Conservation (phyloP, 2,113 vertebrate genomes). For the Thamnophis sirtalis region DNA sequence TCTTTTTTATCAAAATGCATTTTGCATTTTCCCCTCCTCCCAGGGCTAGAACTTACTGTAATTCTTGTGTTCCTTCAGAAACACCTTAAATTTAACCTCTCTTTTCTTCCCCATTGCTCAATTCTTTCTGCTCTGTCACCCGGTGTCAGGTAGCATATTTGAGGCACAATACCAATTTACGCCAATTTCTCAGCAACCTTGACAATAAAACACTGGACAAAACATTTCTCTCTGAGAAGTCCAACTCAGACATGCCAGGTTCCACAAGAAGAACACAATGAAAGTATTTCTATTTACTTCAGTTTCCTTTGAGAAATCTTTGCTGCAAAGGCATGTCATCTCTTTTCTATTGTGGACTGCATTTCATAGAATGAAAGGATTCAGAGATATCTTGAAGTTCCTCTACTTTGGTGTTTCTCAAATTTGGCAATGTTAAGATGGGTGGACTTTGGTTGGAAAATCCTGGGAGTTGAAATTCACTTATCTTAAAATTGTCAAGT, state of each 20-base stretch:
- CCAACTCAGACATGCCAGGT: fast-evolving
- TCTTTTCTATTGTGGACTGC: neutral
- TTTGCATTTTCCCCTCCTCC: constrained; percentile 6
- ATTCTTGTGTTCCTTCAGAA: neutral
- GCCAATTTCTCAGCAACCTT: neutral
- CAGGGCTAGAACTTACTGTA: neutral
- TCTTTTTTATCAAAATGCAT: constrained; percentile 35
- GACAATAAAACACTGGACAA: fast-evolving
- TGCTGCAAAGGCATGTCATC: neutral
- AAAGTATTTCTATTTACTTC: neutral
- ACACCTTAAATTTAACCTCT: neutral
- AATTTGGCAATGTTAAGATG: neutral
- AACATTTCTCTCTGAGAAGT: fast-evolving
- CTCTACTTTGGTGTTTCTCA: neutral
- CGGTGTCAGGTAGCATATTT: neutral
- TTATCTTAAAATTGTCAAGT: neutral
- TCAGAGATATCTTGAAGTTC: neutral
- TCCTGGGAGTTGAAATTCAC: neutral
- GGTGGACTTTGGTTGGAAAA: neutral
- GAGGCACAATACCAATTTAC: neutral
- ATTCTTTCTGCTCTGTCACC: constrained; percentile 40
- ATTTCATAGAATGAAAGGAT: neutral
- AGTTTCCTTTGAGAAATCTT: neutral
- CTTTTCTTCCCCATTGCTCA: neutral
- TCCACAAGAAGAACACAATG: neutral